phyloP scores from a whole-genome alignment of 2,888 invertebrate species.

The Parapristionchus giblindavisi region DNA sequence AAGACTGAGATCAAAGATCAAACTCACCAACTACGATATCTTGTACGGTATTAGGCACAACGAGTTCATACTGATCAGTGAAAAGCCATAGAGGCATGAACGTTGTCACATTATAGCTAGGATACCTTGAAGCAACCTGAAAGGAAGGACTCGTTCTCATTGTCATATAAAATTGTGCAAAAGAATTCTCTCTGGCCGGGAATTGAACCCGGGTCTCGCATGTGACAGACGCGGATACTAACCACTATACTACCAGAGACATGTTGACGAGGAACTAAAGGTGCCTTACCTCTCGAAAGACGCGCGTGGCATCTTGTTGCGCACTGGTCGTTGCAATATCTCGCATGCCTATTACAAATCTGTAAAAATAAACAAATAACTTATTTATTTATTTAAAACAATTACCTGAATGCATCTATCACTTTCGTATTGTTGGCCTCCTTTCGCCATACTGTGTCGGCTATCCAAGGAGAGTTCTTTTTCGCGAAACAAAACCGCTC shows the following conservation, averaged over 20 bases:
- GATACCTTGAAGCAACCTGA: constrained; percentile 47
- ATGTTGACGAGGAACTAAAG: not conserved
- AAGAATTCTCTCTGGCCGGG: constrained; percentile 57
- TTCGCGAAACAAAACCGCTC: constrained; percentile 53
- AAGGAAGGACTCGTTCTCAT: not conserved
- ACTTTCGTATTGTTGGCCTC: constrained; percentile 38
- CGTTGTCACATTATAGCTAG: constrained; percentile 61
- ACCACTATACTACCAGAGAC: constrained; percentile 56
- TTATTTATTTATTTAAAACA: not conserved
- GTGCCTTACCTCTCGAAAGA: constrained; percentile 51
- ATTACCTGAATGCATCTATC: constrained; percentile 50
- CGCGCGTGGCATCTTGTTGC: constrained; percentile 58
- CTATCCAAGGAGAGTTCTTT: constrained; percentile 54
- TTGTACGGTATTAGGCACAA: constrained; percentile 64
- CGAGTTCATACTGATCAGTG: constrained; percentile 65
- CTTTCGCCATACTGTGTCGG: constrained; percentile 54
- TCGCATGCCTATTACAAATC: constrained; percentile 61
- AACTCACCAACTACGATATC: constrained; percentile 41
- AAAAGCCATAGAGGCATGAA: constrained; percentile 68
- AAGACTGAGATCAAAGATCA: not conserved
- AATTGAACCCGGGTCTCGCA: constrained; percentile 61
- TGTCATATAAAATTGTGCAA: not conserved
- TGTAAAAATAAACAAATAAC: constrained; percentile 12
- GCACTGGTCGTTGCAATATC: constrained; percentile 58
- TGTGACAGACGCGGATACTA: constrained; percentile 60